A percentile compares a stretch with the other conserved stretches of the same genome.
phyloP scores from a whole-genome alignment of 2,888 invertebrate genomes.

The Hofmannophila pseudospretella region DNA sequence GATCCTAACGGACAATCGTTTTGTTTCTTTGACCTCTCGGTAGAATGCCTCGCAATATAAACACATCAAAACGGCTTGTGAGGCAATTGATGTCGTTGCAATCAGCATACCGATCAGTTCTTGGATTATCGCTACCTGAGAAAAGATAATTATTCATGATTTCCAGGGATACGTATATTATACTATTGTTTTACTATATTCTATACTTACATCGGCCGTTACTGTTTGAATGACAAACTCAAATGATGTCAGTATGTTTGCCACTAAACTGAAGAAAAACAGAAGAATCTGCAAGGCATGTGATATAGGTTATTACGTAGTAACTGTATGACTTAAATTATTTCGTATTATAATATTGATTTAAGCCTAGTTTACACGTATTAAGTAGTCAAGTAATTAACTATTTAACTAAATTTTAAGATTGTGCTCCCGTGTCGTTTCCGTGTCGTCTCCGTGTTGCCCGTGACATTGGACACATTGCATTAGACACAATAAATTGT shows the following conservation, averaged over 20 bases:
- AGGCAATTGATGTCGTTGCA: constrained; percentile 20
- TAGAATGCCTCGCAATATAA: constrained; percentile 38
- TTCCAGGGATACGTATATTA: too few relatives aligned
- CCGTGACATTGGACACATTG: too few relatives aligned
- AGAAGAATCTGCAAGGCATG: constrained; percentile 33
- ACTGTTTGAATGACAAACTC: constrained; percentile 33
- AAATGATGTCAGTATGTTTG: constrained; percentile 30
- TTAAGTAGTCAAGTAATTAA: too few relatives aligned
- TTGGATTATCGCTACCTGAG: constrained; percentile 17
- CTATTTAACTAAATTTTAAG: not conserved
- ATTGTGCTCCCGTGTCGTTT: too few relatives aligned
- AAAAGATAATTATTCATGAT: constrained; percentile 7
- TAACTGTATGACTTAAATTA: not conserved
- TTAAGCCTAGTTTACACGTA: not conserved
- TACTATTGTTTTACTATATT: too few relatives aligned
- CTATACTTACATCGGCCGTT: constrained; percentile 36
- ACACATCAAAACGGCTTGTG: constrained; percentile 30
- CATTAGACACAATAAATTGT: too few relatives aligned
- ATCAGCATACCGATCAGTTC: constrained; percentile 19
- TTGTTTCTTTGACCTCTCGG: constrained; percentile 42
- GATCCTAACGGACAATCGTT: constrained; percentile 37
- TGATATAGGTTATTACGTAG: not conserved
- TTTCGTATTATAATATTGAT: not conserved
- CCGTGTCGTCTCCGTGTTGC: too few relatives aligned
- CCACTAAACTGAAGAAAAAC: constrained; percentile 36